These are phyloP conservation scores for Phataginus tetradactyla DNA, from an alignment of 2,797 vertebrate species.

Conservation along the genomic window DNA sequence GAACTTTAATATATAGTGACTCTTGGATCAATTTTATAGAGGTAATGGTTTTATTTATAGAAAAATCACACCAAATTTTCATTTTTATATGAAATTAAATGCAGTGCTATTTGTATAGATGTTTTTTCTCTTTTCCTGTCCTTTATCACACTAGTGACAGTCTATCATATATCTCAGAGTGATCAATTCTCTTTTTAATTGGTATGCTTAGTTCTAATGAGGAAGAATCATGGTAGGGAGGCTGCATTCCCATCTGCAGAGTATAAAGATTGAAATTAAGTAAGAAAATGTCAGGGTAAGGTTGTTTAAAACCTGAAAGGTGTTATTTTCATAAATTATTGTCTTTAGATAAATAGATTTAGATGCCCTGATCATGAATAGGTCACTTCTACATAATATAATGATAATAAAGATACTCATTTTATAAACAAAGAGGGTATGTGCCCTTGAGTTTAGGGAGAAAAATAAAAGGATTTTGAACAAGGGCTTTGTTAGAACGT, in stretches of 20 bases:
- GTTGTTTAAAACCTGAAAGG: neutral
- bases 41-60: constrained; percentile 32
- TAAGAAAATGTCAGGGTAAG: constrained; percentile 32
- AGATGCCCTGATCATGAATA: neutral
- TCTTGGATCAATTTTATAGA: constrained; percentile 52
- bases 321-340: constrained; percentile 34
- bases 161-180: constrained; percentile 38
- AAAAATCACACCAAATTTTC: neutral
- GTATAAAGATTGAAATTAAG: constrained; percentile 38
- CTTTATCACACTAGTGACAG: neutral
- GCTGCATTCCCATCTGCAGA: neutral
- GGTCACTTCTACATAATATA: neutral
- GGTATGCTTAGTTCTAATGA: constrained; percentile 56
- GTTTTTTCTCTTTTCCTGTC: neutral
- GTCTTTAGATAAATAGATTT: neutral
- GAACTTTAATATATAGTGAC: constrained; percentile 40
- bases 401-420: neutral
- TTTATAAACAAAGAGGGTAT: neutral
- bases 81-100: constrained; percentile 9
- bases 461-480: neutral
- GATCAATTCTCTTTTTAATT: constrained; percentile 45
- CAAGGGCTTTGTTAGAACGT: neutral
- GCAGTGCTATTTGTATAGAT: neutral
- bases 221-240: neutral
- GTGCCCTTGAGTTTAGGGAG: neutral